Evolutionary conservation across 2,888 invertebrate genomes (phyloP).

Genomic region (Melipona beecheii): DNA sequence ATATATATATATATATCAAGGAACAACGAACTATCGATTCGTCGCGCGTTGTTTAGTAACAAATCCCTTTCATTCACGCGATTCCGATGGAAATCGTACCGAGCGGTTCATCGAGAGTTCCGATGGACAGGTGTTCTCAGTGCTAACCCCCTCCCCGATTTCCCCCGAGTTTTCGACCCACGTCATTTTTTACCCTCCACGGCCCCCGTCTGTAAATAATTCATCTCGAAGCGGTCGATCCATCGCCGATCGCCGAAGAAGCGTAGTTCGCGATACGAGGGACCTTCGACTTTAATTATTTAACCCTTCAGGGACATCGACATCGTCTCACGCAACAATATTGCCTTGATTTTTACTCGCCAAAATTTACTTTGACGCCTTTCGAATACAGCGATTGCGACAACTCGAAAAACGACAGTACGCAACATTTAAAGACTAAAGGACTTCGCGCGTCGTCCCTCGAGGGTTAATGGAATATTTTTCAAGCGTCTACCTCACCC

Average conservation of each 20-base stretch:
- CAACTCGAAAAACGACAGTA: too few relatives aligned
- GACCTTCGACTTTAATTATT: neutral
- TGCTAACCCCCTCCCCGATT: slow-evolving; percentile 14
- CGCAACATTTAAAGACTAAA: too few relatives aligned
- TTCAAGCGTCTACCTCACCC: neutral
- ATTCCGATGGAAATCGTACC: slow-evolving; percentile 12
- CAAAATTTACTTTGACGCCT: too few relatives aligned
- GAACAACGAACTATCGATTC: slow-evolving; percentile 4
- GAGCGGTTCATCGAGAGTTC: slow-evolving; percentile 25
- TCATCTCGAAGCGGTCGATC: neutral
- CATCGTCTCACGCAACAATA: too few relatives aligned
- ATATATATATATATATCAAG: neutral
- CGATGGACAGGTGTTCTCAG: slow-evolving; percentile 22
- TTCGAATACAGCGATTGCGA: too few relatives aligned
- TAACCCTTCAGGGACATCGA: too few relatives aligned
- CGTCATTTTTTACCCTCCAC: neutral
- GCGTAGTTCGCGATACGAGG: neutral
- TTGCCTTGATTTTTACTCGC: too few relatives aligned
- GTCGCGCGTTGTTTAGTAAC: neutral
- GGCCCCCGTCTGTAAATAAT: slow-evolving; percentile 38
- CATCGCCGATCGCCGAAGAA: slow-evolving; percentile 18
- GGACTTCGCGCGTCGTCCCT: neutral
- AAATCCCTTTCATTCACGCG: neutral
- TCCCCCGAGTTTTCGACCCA: slow-evolving; percentile 21
- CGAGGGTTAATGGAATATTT: neutral